Percentiles rank a stretch among this genome's conserved stretches.
Evolutionary conservation across 1,140 invertebrate genomes (phyloP).

Genomic region (Drosophila ficusphila): DNA sequence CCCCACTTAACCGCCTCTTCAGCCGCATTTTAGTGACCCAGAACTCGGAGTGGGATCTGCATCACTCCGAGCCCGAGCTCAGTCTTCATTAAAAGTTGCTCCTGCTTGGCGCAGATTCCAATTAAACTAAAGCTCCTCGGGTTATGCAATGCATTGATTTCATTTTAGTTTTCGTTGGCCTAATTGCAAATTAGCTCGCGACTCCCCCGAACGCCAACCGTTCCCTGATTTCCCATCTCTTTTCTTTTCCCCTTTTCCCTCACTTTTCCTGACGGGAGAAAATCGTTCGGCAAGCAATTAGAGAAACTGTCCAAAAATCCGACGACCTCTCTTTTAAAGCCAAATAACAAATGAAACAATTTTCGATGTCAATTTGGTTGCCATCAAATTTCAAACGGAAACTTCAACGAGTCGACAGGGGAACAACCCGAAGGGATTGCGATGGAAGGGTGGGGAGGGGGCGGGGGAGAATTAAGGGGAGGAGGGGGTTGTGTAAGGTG

Average conservation of each 20-base stretch:
- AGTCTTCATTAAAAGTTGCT: slow-evolving; percentile 74
- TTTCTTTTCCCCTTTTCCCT: not conserved
- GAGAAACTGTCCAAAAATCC: slow-evolving; percentile 63
- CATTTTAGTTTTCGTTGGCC: slow-evolving; percentile 56
- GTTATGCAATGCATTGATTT: slow-evolving; percentile 71
- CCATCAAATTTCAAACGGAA: slow-evolving; percentile 66
- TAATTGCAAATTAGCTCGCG: slow-evolving; percentile 71
- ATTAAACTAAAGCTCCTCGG: slow-evolving; percentile 58
- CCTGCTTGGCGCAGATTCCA: slow-evolving; percentile 63
- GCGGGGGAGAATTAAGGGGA: not conserved
- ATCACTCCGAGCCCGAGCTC: slow-evolving; percentile 6
- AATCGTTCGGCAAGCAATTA: slow-evolving; percentile 71
- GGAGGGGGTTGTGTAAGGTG: not conserved
- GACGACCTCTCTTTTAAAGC: slow-evolving; percentile 44
- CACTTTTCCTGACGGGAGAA: slow-evolving; percentile 43
- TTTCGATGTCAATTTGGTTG: slow-evolving; percentile 70
- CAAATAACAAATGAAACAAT: slow-evolving; percentile 46
- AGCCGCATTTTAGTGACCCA: slow-evolving; percentile 6
- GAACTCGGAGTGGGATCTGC: slow-evolving; percentile 5
- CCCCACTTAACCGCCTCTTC: not conserved
- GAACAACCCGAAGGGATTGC: slow-evolving; percentile 11
- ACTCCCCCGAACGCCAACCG: not conserved
- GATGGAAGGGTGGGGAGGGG: not conserved
- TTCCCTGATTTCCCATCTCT: not conserved
- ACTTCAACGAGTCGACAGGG: slow-evolving; percentile 38